These are phyloP conservation scores for Neomicropteryx cornuta DNA, from an alignment of 1,140 invertebrate genomes.

Conservation along the genomic window DNA sequence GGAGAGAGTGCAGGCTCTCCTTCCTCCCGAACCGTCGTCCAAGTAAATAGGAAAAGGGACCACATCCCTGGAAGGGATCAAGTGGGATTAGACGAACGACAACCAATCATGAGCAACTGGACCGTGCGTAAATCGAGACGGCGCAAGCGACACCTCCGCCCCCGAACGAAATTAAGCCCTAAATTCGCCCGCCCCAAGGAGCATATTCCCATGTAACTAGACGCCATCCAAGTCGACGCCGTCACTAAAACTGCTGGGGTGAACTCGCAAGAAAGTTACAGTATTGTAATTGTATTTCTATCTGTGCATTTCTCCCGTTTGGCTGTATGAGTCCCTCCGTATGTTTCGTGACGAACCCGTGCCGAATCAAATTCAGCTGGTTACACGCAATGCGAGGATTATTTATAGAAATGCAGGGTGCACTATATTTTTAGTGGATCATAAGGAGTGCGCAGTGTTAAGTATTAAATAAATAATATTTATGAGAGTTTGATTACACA, in stretches of 20 bases:
- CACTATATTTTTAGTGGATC: no score
- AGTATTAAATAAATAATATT: no score
- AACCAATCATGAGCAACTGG: constrained; percentile 16
- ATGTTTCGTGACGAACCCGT: no score
- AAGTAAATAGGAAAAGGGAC: constrained; percentile 13
- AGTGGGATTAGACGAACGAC: constrained; percentile 15
- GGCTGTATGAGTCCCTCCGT: no score
- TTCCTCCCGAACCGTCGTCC: no score
- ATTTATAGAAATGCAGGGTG: no score
- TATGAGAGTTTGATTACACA: no score
- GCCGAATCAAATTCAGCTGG: no score
- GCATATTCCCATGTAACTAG: not conserved
- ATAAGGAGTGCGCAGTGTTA: no score
- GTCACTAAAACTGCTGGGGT: constrained; percentile 7
- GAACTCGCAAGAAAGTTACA: constrained; percentile 8
- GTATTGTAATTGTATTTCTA: not conserved
- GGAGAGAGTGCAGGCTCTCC: no score
- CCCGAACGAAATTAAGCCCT: not conserved
- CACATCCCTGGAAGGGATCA: constrained; percentile 7
- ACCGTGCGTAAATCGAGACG: constrained; percentile 12
- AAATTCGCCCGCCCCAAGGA: not conserved
- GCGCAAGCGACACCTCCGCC: constrained; percentile 2
- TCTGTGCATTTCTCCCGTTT: no score
- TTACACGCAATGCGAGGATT: no score
- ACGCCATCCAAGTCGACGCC: constrained; percentile 3